Percentiles rank a stretch among this genome's conserved stretches.
phyloP scores from a whole-genome alignment of 1,140 invertebrate species.

The Aphelenchoides fujianensis region DNA sequence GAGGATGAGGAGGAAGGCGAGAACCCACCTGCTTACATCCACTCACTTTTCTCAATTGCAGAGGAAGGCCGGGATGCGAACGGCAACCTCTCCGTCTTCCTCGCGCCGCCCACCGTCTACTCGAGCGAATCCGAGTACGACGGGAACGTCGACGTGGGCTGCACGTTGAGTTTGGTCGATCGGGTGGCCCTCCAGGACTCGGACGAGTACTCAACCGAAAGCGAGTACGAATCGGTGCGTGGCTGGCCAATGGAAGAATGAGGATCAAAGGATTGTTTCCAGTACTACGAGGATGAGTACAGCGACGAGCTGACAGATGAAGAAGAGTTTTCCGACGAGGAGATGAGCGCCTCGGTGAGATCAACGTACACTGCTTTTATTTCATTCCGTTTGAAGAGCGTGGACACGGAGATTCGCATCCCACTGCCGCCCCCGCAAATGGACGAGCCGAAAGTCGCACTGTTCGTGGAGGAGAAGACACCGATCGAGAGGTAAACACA shows the following conservation, averaged over 20 bases:
- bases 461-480: background rate
- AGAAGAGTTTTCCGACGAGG: conserved; percentile 34
- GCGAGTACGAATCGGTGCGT: conserved; percentile 16
- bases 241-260: background rate
- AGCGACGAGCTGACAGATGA: conserved; percentile 26
- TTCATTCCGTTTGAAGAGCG: background rate
- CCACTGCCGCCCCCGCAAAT: background rate
- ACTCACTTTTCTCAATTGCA: no score
- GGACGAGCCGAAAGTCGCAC: background rate
- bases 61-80: background rate
- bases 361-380: background rate
- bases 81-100: background rate
- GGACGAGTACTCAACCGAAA: conserved; percentile 41
- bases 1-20: background rate
- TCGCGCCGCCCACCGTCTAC: background rate
- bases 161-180: conserved; percentile 53
- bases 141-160: conserved; percentile 50
- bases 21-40: background rate
- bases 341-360: conserved; percentile 30
- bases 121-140: conserved; percentile 35
- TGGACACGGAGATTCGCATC: background rate
- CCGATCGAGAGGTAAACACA: background rate
- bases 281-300: conserved; percentile 33
- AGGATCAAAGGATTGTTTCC: conserved; percentile 10
- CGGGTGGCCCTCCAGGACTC: conserved; percentile 48